phyloP scores from a whole-genome alignment of 1,140 invertebrate species.

The Brachionus plicatilis region DNA sequence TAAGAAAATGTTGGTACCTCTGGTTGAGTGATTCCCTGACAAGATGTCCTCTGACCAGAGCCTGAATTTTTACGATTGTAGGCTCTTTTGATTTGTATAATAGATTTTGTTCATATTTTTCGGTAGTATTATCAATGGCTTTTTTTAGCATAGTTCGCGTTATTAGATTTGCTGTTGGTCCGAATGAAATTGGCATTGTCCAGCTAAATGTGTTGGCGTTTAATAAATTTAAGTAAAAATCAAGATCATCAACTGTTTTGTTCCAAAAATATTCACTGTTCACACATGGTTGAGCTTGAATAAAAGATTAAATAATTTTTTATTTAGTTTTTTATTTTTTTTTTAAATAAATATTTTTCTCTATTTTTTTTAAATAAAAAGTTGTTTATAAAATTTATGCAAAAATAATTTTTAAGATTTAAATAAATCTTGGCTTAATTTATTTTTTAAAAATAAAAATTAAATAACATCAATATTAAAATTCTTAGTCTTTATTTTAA shows the following conservation, averaged over 20 bases:
- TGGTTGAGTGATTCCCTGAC: slow-evolving; percentile 59
- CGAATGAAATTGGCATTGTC: background rate
- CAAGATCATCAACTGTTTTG: slow-evolving; percentile 14
- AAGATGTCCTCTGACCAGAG: slow-evolving; percentile 63
- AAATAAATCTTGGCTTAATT: too few species aligned
- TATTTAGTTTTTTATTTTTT: too few species aligned
- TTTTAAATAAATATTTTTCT: too few species aligned
- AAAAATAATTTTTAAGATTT: too few species aligned
- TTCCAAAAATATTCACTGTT: slow-evolving; percentile 38
- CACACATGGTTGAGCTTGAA: background rate
- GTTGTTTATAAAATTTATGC: too few species aligned
- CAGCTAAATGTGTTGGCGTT: slow-evolving; percentile 7
- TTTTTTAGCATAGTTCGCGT: slow-evolving; percentile 25
- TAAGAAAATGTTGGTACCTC: slow-evolving; percentile 57
- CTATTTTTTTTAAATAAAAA: too few species aligned
- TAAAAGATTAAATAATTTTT: background rate
- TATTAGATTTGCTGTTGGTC: background rate
- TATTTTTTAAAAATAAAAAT: too few species aligned
- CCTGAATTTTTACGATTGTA: slow-evolving; percentile 60
- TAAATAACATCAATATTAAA: too few species aligned
- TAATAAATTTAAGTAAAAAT: slow-evolving; percentile 11
- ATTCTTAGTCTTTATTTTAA: too few species aligned
- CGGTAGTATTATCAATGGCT: slow-evolving; percentile 50
- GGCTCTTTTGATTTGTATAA: slow-evolving; percentile 53
- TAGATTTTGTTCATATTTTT: slow-evolving; percentile 48